Percentiles rank a stretch among this genome's conserved stretches.
These are phyloP conservation scores for Hydropsyche tenuis DNA, from an alignment of 1,140 invertebrate species.

Conservation along the genomic window DNA sequence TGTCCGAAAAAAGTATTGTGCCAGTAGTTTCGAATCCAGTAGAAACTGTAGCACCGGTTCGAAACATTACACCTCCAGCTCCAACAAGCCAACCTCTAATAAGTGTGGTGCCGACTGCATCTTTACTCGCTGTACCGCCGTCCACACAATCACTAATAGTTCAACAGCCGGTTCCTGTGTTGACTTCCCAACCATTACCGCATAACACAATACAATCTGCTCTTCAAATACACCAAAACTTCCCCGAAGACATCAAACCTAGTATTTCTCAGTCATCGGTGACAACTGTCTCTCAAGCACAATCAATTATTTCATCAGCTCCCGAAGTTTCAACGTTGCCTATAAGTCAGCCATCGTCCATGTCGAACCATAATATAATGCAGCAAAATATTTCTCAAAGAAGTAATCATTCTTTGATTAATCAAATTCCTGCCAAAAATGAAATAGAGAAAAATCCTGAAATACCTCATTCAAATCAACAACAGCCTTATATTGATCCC, in stretches of 20 bases:
- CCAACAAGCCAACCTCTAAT: conserved; percentile 47
- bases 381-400: conserved; percentile 39
- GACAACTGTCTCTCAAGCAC: conserved; percentile 29
- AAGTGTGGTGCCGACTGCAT: conserved; percentile 42
- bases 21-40: conserved; percentile 6
- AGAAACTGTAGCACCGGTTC: conserved; percentile 34
- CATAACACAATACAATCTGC: conserved; percentile 7
- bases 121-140: conserved; percentile 46
- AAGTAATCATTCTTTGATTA: conserved; percentile 28
- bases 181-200: neutral
- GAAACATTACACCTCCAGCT: conserved; percentile 52
- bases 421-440: conserved; percentile 34
- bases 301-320: conserved; percentile 37
- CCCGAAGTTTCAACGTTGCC: conserved; percentile 28
- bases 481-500: conserved; percentile 63
- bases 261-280: conserved; percentile 11
- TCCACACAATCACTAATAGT: conserved; percentile 32
- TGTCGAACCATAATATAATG: conserved; percentile 12
- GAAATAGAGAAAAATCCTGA: conserved; percentile 39
- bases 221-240: neutral
- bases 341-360: conserved; percentile 42
- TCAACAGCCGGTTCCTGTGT: conserved; percentile 29
- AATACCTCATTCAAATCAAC: conserved; percentile 24
- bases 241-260: conserved; percentile 8
- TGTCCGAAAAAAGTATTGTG: conserved; percentile 21